phyloP scores from a whole-genome alignment of 2,113 vertebrate genomes.

The Callocephalon fimbriatum region DNA sequence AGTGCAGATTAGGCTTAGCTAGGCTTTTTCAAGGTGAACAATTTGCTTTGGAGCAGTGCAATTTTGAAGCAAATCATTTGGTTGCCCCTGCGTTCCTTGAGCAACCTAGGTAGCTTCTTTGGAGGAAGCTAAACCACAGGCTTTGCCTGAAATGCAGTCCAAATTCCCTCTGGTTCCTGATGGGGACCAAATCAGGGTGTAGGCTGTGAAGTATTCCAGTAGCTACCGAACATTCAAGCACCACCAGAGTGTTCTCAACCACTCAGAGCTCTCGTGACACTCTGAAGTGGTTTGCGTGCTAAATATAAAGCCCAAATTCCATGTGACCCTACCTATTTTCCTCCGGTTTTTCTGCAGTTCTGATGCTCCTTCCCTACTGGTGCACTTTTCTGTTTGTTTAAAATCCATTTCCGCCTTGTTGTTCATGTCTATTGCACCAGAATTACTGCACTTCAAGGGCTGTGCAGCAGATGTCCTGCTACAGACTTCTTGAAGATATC shows the following conservation, averaged over 20 bases:
- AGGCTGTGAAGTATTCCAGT: not conserved
- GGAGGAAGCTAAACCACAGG: not conserved
- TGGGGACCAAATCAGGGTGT: not conserved
- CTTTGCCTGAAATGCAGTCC: not conserved
- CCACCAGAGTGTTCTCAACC: not conserved
- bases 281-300: not conserved
- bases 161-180: not conserved
- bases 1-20: not conserved
- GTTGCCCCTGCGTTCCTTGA: not conserved
- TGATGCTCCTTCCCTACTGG: not conserved
- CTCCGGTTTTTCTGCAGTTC: not conserved
- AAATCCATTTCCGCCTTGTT: not conserved
- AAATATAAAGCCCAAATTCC: not conserved
- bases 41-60: not conserved
- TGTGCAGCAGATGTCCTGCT: not conserved
- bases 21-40: not conserved
- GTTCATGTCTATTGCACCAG: not conserved
- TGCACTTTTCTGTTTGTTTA: not conserved
- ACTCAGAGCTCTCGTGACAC: not conserved
- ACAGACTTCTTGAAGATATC: not conserved
- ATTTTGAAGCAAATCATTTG: not conserved
- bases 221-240: not conserved
- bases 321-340: not conserved
- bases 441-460: not conserved
- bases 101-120: not conserved